Base-by-base conservation (phyloP, 2,113 vertebrate species). In the Channa argus region DNA sequence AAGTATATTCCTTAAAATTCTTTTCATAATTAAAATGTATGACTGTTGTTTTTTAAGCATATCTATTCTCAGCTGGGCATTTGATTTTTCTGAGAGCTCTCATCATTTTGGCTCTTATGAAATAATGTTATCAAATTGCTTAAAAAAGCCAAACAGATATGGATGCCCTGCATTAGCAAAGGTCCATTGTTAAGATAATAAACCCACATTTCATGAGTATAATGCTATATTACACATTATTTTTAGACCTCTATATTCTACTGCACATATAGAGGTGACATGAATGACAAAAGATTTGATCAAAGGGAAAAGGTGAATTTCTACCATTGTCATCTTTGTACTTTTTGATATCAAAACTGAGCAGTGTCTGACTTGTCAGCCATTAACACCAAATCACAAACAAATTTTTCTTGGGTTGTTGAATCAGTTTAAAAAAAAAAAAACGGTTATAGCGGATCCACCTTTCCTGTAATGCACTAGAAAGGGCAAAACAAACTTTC, bases 301-400 rank as follows among this genome's bases (percentile, higher is more conserved):
- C 9, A 71, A 51, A 6, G 49, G 3, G 13, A 56, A 45, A n/a
- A 36, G 37, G 33, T 39, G 33, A 66, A 55, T 55, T 34, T 44
- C 12, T 10, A 14, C 8, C 12, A 5, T 53, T 58, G 53, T 50
- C 11, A 14, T 39, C 49, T 2, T 5, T 34, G 24, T 53, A 58
- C 15, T 53, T 41, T n/a, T 38, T 51, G 49, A 50, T 50, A 47
- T 12, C 15, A 11, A 38, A 58, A 60, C 8, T 8, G 50, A 79
- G 62, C 47, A 64, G 52, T 39, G 60, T 9, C 49, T 47, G 46
- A 46, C 8, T 55, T 37, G 38, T n/a, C 7, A 3, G 52, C 36
- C 34, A 44, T 50, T 70, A 43, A 69, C 56, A 52, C 8, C 9
- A 15, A 24, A 41, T 38, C 37, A 37, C 6, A 60, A 52, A 66